Evolutionary conservation across 2,113 vertebrate species (phyloP), one percentile per base, ranked within the genome.

Genomic region (Entelurus aequoreus): DNA sequence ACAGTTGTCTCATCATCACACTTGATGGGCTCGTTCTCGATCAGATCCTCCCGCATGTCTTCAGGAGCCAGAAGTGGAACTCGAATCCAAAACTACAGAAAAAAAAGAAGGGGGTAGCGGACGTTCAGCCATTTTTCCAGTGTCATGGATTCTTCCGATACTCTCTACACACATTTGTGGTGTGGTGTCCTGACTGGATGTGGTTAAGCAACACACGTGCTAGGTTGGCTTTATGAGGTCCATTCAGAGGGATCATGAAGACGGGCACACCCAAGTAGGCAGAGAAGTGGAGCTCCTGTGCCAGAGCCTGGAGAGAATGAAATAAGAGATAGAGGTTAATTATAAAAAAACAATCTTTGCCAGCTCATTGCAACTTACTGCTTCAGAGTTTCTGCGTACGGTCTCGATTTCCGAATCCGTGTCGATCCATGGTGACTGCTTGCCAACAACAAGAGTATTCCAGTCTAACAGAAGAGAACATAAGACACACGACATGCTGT

Each of bases 391-490:
- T 74, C 89, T 90, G 62, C 94, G 91, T 47, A 92, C 90, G 6
- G 83, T 88, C 67, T 92, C 89, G 59, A 93, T 82, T 67, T 93
- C 91, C 1, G 94, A 92, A 79, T 97, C 94, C 2, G 91, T 86
- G 5, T 92, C 81, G 62, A 96, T 94, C 94, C 94, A 97, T 14
- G 88, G 88, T 2, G 94, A 97, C 19, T 96, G 90, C 81, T 96
- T 96, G 16, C 94, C 94, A 60, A 97, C 94, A 67, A 96, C 93
- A 50, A 97, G 90, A 0, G 94, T 96, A 77, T 94, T 95, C 94
- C 94, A 97, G 72, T 97, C 94, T 96, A 81, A 4, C 10, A 1
- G 28, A 12, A 1, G 28, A 49, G 0, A 21, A 48, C 57, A 7
- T 53, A 63, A 0, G 44, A 68, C 1, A n/a, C 7, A 7, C n/a